Percentiles rank a stretch among this genome's conserved stretches.
Conservation (phyloP, 2,888 invertebrate genomes). For the Nycteola revayana region DNA sequence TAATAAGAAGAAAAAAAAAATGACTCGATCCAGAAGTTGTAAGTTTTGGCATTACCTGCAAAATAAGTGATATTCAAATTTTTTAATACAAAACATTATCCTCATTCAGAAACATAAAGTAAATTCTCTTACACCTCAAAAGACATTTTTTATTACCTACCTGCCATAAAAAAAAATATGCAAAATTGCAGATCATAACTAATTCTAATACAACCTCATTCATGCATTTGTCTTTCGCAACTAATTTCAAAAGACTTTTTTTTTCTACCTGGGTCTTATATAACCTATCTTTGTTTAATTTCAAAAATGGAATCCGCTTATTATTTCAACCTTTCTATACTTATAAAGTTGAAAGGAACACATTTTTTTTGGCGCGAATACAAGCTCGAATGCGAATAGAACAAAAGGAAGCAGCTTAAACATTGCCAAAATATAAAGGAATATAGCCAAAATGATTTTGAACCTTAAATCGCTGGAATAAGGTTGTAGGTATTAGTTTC, state of each 20-base stretch:
- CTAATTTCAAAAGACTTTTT: background rate
- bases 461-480: constrained; percentile 12
- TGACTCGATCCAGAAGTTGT: too few species aligned
- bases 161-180: too few species aligned
- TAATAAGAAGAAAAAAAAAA: too few species aligned
- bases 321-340: constrained; percentile 16
- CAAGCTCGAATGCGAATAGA: constrained; percentile 45
- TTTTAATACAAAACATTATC: too few species aligned
- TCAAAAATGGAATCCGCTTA: constrained; percentile 1
- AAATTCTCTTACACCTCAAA: too few species aligned
- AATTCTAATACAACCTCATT: too few species aligned
- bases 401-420: constrained; percentile 53
- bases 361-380: constrained; percentile 27
- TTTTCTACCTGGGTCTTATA: background rate
- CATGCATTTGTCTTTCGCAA: too few species aligned
- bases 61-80: too few species aligned
- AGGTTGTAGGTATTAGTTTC: constrained; percentile 2
- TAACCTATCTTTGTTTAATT: background rate
- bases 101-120: too few species aligned
- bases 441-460: background rate
- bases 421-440: constrained; percentile 9
- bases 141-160: too few species aligned
- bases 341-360: constrained; percentile 7
- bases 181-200: too few species aligned
- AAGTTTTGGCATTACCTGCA: too few species aligned